Evolutionary conservation across 2,113 vertebrate genomes (phyloP).

Genomic region (Gopherus evgoodei): DNA sequence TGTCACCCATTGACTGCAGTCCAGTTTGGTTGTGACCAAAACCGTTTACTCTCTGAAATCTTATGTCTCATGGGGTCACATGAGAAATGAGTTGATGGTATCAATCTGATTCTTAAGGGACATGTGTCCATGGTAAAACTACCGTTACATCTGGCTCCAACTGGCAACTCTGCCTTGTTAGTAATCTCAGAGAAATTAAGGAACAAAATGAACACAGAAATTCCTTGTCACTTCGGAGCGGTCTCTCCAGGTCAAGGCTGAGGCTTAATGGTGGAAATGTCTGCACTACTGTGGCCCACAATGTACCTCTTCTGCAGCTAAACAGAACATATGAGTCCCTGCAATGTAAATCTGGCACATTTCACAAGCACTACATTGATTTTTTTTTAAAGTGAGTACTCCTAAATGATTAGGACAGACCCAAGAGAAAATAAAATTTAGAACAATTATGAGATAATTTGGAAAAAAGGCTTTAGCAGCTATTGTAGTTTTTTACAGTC

Average conservation of each 20-base stretch:
- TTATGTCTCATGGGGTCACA: conserved; percentile 7
- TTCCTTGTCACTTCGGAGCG: neutral
- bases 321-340: neutral
- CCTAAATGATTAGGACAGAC: conserved; percentile 14
- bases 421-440: conserved; percentile 19
- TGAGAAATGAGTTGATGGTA: neutral
- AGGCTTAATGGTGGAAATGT: neutral
- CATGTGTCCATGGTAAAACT: neutral
- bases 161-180: neutral
- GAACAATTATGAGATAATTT: conserved; percentile 22
- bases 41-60: neutral
- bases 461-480: conserved; percentile 5
- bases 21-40: neutral
- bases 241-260: neutral
- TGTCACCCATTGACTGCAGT: neutral
- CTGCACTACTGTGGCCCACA: conserved; percentile 1
- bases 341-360: neutral
- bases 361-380: neutral
- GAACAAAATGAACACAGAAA: neutral
- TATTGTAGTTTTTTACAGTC: conserved; percentile 20
- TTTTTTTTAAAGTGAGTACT: neutral
- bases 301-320: conserved; percentile 8
- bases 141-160: neutral
- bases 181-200: neutral
- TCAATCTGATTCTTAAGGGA: neutral